A percentile compares a stretch with the other conserved stretches of the same genome.
Conservation (phyloP, 2,113 vertebrate species). For the Platichthys stellatus region DNA sequence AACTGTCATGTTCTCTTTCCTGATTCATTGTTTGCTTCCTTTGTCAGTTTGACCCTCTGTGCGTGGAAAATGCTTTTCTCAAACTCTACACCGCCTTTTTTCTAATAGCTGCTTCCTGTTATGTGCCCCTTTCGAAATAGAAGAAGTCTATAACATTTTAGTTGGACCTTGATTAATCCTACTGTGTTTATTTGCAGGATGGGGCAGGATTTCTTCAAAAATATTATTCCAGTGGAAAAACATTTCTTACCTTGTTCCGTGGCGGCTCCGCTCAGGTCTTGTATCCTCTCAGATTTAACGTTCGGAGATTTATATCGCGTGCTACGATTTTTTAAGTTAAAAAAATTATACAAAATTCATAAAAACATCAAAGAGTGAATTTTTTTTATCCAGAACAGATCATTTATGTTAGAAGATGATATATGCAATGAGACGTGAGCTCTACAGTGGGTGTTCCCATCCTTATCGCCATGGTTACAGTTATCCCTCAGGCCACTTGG, state of each 20-base stretch:
- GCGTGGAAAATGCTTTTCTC: no score
- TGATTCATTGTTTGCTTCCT: neutral
- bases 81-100: neutral
- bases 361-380: neutral
- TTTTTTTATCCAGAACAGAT: neutral
- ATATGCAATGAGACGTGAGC: neutral
- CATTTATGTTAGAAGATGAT: no score
- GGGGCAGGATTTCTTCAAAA: constrained; percentile 76
- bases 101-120: no score
- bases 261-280: constrained; percentile 87
- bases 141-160: no score
- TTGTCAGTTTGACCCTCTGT: neutral
- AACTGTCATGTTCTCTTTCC: neutral
- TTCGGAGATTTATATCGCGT: neutral
- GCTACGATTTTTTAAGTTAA: neutral
- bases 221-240: constrained; percentile 83
- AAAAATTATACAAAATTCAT: neutral
- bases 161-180: neutral
- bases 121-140: no score
- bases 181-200: constrained; percentile 63
- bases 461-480: constrained; percentile 72
- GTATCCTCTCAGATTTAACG: constrained; percentile 84
- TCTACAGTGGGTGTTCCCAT: constrained; percentile 15
- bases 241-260: constrained; percentile 87
- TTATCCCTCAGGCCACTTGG: constrained; percentile 91